Base-by-base conservation (phyloP, 53 echinoderm and acorn worm species). In the Crossaster papposus region DNA sequence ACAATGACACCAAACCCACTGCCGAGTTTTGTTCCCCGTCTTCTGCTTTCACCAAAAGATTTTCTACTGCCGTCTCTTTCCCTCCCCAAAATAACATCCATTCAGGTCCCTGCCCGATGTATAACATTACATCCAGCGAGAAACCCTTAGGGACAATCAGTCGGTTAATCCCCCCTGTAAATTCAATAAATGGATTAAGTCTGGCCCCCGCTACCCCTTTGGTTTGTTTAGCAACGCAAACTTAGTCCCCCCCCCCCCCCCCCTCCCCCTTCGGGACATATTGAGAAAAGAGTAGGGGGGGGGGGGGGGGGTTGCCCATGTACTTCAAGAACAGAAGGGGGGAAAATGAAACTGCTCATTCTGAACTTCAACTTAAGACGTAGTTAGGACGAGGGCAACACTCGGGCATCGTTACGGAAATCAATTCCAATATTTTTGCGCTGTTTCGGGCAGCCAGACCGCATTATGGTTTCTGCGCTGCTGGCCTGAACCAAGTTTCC, bases 171-270 rank as follows among this genome's bases (percentile, higher is more conserved):
- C 85, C 72, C 85, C 53, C 73, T 30, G 85, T 85, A 85, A 85
- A 85, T 85, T 85, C 85, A 85, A 85, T 85, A 85, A 85, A 85
- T 85, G 85, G 85, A 85, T 85, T 85, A 85, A 85, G 85, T 85
- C 85, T 85, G 85, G 85, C 85, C 85, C 52, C 78, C 36, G 54
- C 72, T 85, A 85, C 72, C 85, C 78, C 85, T 82, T 58, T 37
- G 30, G 72, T 85, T 85, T 72, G 51, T 85, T 85, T 72, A 73
- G 72, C 36, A 72, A 85, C 51, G 73, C 72, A 85, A 85, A 85
- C 85, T 52, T 54, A 85, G 71, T 85, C 53, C 72, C 9, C 44
- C 72, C 33, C 85, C 85, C 72, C 9, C 44, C 72, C 33, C 85
- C 85, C n/a, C 72, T 44, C 44, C 72, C 33, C 85, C 85, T 85